phyloP scores from a whole-genome alignment of 2,113 vertebrate genomes.

The Myocastor coypus region DNA sequence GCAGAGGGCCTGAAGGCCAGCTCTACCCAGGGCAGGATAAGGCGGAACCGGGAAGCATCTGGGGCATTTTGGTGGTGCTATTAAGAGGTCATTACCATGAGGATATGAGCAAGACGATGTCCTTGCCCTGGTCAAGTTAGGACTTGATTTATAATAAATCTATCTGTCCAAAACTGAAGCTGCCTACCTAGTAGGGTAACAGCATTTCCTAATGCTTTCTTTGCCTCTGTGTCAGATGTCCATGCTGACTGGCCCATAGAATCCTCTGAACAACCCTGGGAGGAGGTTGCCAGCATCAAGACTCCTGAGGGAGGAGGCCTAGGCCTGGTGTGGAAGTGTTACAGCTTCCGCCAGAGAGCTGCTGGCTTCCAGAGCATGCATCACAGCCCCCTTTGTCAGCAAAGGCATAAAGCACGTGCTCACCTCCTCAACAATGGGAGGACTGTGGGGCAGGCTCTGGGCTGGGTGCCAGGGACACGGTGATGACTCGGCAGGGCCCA shows the following conservation, averaged over 20 bases:
- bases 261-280: not conserved
- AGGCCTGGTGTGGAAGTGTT: not conserved
- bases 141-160: slow-evolving; percentile 16
- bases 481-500: not conserved
- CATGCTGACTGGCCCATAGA: not conserved
- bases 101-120: not conserved
- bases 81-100: not conserved
- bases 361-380: not conserved
- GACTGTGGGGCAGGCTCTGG: not conserved
- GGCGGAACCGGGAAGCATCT: not conserved
- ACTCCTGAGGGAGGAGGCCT: not conserved
- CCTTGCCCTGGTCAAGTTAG: not conserved
- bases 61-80: not conserved
- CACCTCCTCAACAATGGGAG: not conserved
- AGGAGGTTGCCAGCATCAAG: not conserved
- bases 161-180: not conserved
- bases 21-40: not conserved
- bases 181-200: not conserved
- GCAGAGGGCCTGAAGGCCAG: not conserved
- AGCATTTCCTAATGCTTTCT: not conserved
- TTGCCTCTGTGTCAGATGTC: not conserved
- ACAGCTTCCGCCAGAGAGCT: not conserved
- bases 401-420: fast-evolving
- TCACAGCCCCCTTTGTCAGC: not conserved
- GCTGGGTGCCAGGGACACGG: not conserved